These are phyloP conservation scores for Florisuga fusca DNA, from an alignment of 2,797 vertebrate genomes.

Conservation along the genomic window DNA sequence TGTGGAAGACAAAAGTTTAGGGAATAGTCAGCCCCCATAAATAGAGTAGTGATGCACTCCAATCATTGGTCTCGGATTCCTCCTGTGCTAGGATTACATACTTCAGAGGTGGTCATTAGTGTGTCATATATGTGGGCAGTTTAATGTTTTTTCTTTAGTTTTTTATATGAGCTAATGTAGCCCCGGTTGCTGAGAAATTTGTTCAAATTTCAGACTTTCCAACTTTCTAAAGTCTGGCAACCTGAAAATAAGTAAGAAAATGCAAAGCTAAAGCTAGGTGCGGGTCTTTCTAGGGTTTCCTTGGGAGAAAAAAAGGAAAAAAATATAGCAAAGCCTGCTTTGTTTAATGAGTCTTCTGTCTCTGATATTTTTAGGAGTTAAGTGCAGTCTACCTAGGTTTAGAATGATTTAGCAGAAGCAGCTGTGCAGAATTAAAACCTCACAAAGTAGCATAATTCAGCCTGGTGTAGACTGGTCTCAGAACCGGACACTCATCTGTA, in stretches of 20 bases:
- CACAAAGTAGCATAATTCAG: not conserved
- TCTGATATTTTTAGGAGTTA: not conserved
- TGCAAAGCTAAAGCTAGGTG: not conserved
- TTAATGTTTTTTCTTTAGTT: not conserved
- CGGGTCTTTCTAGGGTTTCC: not conserved
- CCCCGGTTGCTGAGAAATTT: accelerated
- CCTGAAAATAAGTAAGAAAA: not conserved
- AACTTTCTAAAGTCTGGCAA: not conserved
- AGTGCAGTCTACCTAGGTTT: not conserved
- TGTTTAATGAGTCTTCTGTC: not conserved
- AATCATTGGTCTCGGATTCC: not conserved
- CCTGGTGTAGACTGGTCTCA: not conserved
- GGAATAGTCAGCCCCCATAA: not conserved
- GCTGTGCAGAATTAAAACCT: not conserved
- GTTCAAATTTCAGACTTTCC: not conserved
- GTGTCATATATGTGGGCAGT: not conserved
- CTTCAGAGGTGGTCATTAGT: not conserved
- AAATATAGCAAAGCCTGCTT: not conserved
- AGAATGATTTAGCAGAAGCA: not conserved
- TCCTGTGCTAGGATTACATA: not conserved
- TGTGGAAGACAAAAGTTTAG: not conserved
- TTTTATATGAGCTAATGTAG: not conserved
- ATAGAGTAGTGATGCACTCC: not conserved
- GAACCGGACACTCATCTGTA: not conserved
- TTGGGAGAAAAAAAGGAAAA: not conserved